A percentile compares a stretch with the other conserved stretches of the same genome.
These are phyloP conservation scores for Cataglyphis rosenhaueri DNA, from an alignment of 2,888 invertebrate genomes.

Conservation along the genomic window DNA sequence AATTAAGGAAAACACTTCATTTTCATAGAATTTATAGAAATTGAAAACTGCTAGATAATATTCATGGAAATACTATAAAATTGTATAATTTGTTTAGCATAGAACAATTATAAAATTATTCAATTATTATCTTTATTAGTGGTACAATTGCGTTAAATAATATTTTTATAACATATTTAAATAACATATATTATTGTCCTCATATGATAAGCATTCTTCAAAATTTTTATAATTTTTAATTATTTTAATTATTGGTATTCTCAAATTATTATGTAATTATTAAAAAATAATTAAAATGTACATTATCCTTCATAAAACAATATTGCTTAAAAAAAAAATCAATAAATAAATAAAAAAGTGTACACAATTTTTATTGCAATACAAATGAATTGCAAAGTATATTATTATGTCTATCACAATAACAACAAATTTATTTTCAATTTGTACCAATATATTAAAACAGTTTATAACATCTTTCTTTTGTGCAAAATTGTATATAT, in stretches of 20 bases:
- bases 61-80: not conserved
- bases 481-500: not conserved
- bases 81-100: not conserved
- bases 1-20: constrained; percentile 62
- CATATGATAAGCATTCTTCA: not conserved
- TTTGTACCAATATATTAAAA: not conserved
- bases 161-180: not conserved
- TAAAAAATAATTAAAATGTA: not conserved
- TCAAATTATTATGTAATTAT: not conserved
- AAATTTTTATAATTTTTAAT: not conserved
- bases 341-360: not conserved
- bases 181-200: not conserved
- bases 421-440: too few species aligned
- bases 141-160: not conserved
- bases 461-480: not conserved
- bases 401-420: too few species aligned
- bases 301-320: not conserved
- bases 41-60: not conserved
- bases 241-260: not conserved
- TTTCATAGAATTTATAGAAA: not conserved
- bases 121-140: not conserved
- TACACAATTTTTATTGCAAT: not conserved
- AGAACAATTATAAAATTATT: not conserved
- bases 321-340: not conserved
- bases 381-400: not conserved